Evolutionary conservation across 1,140 invertebrate genomes (phyloP).

Genomic region (Monochamus saltuarius): DNA sequence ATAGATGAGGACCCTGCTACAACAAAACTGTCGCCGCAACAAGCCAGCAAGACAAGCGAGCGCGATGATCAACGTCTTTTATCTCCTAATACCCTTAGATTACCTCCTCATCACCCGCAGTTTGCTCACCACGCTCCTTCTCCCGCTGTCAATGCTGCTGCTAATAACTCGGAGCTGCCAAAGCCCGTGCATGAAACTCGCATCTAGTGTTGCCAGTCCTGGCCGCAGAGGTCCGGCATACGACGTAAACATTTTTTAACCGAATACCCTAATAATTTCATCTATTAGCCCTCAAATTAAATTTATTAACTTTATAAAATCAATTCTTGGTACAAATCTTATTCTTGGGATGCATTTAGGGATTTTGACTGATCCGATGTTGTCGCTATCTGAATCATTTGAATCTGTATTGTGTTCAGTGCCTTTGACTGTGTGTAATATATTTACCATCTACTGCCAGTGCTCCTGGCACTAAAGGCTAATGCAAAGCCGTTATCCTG

Average conservation of each 20-base stretch:
- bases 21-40: constrained; percentile 54
- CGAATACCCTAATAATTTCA: no score
- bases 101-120: constrained; percentile 49
- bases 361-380: no score
- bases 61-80: constrained; percentile 50
- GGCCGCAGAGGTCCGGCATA: constrained; percentile 32
- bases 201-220: constrained; percentile 58
- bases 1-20: constrained; percentile 84
- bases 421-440: no score
- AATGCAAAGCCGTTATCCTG: neutral
- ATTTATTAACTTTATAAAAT: no score
- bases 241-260: no score
- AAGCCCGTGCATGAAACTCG: constrained; percentile 72
- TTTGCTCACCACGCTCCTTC: constrained; percentile 51
- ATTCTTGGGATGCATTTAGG: no score
- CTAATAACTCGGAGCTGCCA: constrained; percentile 61
- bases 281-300: no score
- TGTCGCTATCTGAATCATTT: no score
- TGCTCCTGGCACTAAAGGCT: no score
- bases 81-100: constrained; percentile 50
- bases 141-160: constrained; percentile 37
- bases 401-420: no score
- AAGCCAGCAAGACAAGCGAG: constrained; percentile 57
- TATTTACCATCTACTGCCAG: no score
- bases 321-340: no score